Evolutionary conservation across 1,140 invertebrate species (phyloP).

Genomic region (Lucilia cuprina): DNA sequence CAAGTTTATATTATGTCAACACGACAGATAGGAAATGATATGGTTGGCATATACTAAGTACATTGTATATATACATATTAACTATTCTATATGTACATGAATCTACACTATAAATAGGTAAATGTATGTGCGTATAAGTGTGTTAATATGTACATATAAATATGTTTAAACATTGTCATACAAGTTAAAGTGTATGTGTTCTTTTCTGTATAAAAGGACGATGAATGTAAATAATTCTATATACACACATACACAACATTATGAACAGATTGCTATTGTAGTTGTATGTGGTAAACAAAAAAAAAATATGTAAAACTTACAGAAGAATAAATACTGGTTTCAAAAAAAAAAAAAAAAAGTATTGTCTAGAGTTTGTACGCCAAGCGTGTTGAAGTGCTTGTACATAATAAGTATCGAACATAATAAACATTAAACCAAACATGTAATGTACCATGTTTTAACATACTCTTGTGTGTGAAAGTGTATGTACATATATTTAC

Average conservation of each 20-base stretch:
- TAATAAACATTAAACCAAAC: background rate
- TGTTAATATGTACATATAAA: background rate
- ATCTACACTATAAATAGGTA: background rate
- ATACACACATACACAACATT: too few species aligned
- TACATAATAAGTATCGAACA: background rate
- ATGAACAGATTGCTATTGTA: too few species aligned
- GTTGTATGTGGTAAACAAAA: too few species aligned
- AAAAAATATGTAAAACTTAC: too few species aligned
- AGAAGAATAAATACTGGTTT: too few species aligned
- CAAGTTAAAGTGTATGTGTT: too few species aligned
- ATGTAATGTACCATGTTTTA: background rate
- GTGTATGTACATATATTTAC: background rate
- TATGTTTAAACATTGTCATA: background rate
- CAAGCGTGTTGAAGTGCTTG: too few species aligned
- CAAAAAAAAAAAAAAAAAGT: too few species aligned
- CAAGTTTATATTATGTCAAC: conserved; percentile 32
- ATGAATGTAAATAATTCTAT: too few species aligned
- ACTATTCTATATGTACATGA: background rate
- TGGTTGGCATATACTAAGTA: background rate
- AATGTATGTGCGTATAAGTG: background rate
- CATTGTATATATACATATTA: background rate
- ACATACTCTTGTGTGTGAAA: background rate
- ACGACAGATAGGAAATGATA: conserved; percentile 19
- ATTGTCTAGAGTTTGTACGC: too few species aligned
- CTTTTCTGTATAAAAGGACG: too few species aligned